Conservation (phyloP, 92 coral and sea anemone species). For the Paramuricea clavata region DNA sequence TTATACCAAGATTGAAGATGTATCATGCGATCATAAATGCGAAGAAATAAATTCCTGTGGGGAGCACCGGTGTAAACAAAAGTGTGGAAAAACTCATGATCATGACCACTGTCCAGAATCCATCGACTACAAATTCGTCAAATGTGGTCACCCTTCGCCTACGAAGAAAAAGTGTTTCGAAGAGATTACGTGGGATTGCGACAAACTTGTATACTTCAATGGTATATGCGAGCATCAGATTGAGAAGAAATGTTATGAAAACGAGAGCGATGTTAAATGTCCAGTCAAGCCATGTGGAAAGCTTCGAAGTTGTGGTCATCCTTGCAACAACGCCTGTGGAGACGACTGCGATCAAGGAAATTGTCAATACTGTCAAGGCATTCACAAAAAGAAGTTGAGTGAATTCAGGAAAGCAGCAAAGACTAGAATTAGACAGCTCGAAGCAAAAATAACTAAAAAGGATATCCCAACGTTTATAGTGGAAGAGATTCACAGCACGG, state of each 20-base stretch:
- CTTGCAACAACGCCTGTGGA: conserved; percentile 49
- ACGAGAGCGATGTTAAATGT: conserved; percentile 26
- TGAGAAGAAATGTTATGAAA: not conserved
- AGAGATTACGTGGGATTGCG: conserved; percentile 23
- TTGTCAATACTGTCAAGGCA: conserved; percentile 18
- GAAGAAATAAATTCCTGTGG: conserved; percentile 11
- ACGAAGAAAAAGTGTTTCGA: conserved; percentile 40
- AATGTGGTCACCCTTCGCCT: conserved; percentile 38
- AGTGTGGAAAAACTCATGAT: not conserved
- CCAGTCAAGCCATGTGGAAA: conserved; percentile 25
- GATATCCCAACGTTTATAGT: not conserved
- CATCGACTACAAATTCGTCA: conserved; percentile 31
- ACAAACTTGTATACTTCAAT: not conserved
- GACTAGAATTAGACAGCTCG: conserved; percentile 18
- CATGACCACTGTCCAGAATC: not conserved
- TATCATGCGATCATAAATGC: conserved; percentile 12
- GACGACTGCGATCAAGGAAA: conserved; percentile 45
- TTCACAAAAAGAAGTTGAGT: not conserved
- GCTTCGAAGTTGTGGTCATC: conserved; percentile 46
- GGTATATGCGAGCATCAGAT: not conserved
- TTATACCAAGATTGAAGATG: not conserved
- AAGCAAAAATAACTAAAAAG: not conserved
- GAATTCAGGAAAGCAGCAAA: conserved; percentile 15
- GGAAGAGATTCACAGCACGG: not conserved
- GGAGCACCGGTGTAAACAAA: not conserved